Evolutionary conservation across 2,113 vertebrate species (phyloP).

Genomic region (Bettongia penicillata): DNA sequence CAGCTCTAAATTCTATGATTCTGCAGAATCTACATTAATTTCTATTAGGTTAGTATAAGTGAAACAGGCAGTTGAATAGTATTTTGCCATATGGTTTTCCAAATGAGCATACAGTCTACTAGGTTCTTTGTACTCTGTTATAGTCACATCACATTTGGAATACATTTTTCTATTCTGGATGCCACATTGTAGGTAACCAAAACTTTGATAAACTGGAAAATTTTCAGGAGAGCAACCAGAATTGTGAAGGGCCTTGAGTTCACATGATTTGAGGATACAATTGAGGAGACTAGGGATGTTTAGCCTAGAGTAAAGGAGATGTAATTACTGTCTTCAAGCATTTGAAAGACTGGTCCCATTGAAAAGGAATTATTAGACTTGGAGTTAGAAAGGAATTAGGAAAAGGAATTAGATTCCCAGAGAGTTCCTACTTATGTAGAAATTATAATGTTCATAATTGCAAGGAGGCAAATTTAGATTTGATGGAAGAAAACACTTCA

Average conservation of each 20-base stretch:
- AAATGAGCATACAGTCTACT: too few species aligned
- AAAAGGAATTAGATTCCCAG: too few species aligned
- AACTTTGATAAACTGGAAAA: background rate
- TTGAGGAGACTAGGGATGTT: background rate
- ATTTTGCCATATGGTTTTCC: background rate
- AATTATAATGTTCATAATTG: background rate
- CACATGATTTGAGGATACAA: background rate
- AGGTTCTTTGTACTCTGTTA: background rate
- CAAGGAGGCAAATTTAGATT: background rate
- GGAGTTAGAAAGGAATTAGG: too few species aligned
- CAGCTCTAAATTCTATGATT: background rate
- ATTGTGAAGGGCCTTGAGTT: background rate
- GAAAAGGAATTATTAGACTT: background rate
- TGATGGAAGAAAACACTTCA: background rate
- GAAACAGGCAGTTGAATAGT: background rate
- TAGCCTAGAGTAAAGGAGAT: background rate
- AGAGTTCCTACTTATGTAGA: background rate
- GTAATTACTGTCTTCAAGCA: background rate
- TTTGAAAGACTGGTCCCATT: background rate
- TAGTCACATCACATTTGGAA: background rate
- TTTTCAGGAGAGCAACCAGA: background rate
- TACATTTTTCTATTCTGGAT: background rate
- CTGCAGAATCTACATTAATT: background rate
- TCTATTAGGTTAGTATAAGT: background rate
- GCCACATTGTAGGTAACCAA: background rate